Conservation (phyloP, 1,140 invertebrate species). For the Bombyx mori region DNA sequence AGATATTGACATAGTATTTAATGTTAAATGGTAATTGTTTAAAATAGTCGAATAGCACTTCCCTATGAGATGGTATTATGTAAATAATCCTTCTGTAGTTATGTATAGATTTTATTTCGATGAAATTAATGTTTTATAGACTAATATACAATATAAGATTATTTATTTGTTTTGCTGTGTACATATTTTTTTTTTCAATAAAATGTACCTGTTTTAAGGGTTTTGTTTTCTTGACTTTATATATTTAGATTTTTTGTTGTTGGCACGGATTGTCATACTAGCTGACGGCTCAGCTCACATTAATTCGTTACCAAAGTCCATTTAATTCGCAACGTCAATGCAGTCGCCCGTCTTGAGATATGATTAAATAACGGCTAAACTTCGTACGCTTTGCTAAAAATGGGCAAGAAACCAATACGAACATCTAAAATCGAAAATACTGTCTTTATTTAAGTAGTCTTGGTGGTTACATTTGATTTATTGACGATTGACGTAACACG, state of each 20-base stretch:
- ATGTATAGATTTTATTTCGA: conserved; percentile 70
- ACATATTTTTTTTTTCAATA: conserved; percentile 68
- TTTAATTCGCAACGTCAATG: too few relatives aligned
- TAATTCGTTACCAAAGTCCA: too few relatives aligned
- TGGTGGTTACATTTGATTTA: too few relatives aligned
- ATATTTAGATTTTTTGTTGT: not conserved
- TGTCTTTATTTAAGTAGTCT: too few relatives aligned
- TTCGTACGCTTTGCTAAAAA: too few relatives aligned
- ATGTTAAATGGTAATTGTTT: conserved; percentile 61
- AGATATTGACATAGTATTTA: conserved; percentile 58
- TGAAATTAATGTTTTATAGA: conserved; percentile 71
- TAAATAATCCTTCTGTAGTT: conserved; percentile 67
- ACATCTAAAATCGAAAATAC: too few relatives aligned
- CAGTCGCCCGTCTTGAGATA: too few relatives aligned
- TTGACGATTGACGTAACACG: too few relatives aligned
- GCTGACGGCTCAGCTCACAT: too few relatives aligned
- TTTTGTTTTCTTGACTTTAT: conserved; percentile 19
- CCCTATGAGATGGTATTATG: conserved; percentile 62
- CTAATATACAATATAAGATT: conserved; percentile 71
- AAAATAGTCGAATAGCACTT: conserved; percentile 49
- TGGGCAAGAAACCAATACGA: too few relatives aligned
- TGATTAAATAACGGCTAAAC: too few relatives aligned
- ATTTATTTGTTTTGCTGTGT: conserved; percentile 72
- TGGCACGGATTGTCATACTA: too few relatives aligned
- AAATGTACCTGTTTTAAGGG: conserved; percentile 70